Percentiles rank a stretch among this genome's conserved stretches.
Evolutionary conservation across 2,888 invertebrate species (phyloP).

Genomic region (Chironomus tentans): DNA sequence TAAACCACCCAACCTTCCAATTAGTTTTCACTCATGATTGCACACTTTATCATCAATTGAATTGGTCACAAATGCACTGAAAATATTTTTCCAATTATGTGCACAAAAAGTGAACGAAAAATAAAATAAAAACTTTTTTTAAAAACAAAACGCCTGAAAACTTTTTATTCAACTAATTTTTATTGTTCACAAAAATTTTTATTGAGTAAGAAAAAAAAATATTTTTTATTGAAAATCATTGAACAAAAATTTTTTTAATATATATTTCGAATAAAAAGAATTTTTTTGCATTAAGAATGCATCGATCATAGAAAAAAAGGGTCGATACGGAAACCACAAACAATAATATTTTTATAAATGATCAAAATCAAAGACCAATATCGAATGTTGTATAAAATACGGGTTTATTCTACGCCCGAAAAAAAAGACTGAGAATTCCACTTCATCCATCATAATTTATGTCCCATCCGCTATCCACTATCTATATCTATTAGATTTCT

Average conservation of each 20-base stretch:
- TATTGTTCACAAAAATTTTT: background rate
- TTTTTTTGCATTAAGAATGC: background rate
- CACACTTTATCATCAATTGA: slow-evolving; percentile 1
- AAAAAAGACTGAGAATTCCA: background rate
- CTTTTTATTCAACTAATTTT: background rate
- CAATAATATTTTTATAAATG: background rate
- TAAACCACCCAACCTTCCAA: too few species aligned
- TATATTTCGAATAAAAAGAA: background rate
- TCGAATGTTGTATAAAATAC: background rate
- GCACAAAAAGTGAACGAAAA: background rate
- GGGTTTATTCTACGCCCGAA: background rate
- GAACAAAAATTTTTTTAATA: background rate
- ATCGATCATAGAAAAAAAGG: background rate
- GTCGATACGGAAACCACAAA: background rate
- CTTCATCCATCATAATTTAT: slow-evolving; percentile 18
- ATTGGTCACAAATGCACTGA: background rate
- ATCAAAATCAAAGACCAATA: background rate
- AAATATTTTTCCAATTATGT: background rate
- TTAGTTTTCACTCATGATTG: slow-evolving; percentile 14
- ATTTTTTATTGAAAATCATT: background rate
- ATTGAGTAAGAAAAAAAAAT: background rate
- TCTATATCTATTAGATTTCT: slow-evolving; percentile 10
- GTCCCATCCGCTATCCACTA: slow-evolving; percentile 15
- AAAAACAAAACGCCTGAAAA: slow-evolving; percentile 9
- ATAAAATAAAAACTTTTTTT: background rate